Evolutionary conservation across 2,888 invertebrate species (phyloP).

Genomic region (Hypomecis atomaria): DNA sequence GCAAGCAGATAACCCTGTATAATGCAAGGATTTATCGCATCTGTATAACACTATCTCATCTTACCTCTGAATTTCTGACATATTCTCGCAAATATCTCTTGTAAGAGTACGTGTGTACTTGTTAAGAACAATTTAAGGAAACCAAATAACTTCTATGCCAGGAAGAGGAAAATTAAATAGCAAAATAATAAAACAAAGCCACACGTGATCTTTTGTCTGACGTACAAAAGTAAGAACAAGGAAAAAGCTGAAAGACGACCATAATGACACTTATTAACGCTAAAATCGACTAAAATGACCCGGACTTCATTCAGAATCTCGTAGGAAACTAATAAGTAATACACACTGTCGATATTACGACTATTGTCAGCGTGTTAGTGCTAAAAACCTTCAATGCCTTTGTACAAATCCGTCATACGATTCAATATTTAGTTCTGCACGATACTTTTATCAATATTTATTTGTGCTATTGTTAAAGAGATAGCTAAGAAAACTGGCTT

Average conservation of each 20-base stretch:
- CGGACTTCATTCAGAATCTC: conserved; percentile 13
- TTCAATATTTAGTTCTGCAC: neutral
- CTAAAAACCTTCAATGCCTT: neutral
- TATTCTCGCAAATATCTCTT: too few relatives aligned
- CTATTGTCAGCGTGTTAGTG: conserved; percentile 5
- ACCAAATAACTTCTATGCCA: too few relatives aligned
- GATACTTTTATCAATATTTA: too few relatives aligned
- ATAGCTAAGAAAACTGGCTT: too few relatives aligned
- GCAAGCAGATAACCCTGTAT: too few relatives aligned
- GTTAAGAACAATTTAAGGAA: too few relatives aligned
- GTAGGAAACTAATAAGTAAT: conserved; percentile 13
- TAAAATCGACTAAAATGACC: conserved; percentile 8
- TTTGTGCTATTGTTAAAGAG: too few relatives aligned
- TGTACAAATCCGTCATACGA: neutral
- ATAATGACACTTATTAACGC: conserved; percentile 16
- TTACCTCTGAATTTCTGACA: too few relatives aligned
- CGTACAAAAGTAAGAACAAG: neutral
- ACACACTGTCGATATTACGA: neutral
- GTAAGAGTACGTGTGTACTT: too few relatives aligned
- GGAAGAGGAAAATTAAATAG: neutral
- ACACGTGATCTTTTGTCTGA: conserved; percentile 9
- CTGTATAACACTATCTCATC: too few relatives aligned
- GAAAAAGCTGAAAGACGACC: conserved; percentile 2
- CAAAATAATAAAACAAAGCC: neutral
- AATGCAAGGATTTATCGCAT: too few relatives aligned